These are phyloP conservation scores for Drosophila asahinai DNA, from an alignment of 1,140 invertebrate species.

Conservation along the genomic window DNA sequence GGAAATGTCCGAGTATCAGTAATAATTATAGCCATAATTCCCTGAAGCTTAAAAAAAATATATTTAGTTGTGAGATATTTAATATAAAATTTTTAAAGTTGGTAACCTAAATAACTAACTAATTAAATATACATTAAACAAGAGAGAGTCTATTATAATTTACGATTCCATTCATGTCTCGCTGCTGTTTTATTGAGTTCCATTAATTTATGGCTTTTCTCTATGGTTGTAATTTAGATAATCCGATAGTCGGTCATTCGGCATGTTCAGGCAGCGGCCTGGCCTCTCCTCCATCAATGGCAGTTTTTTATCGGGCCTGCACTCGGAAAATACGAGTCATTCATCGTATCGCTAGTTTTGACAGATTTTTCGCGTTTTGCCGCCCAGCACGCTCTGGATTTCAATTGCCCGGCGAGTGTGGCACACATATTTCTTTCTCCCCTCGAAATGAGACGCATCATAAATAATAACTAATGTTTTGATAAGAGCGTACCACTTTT, in stretches of 20 bases:
- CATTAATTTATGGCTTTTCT: conserved; percentile 33
- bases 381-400: conserved; percentile 37
- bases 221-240: conserved; percentile 35
- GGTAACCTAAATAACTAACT: background rate
- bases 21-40: background rate
- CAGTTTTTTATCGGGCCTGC: conserved; percentile 34
- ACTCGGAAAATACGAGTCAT: conserved; percentile 21
- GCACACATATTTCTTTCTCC: conserved; percentile 8
- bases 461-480: conserved; percentile 64
- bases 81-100: background rate
- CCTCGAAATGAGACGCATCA: conserved; percentile 37
- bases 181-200: conserved; percentile 18
- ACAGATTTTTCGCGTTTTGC: conserved; percentile 26
- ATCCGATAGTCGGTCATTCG: conserved; percentile 21
- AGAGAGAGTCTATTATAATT: background rate
- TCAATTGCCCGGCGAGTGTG: conserved; percentile 43
- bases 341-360: conserved; percentile 42
- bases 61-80: background rate
- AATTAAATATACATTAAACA: background rate
- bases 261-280: background rate
- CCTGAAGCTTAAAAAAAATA: background rate
- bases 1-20: background rate
- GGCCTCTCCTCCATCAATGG: conserved; percentile 11
- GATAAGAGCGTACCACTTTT: conserved; percentile 45
- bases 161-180: conserved; percentile 1